phyloP scores from a whole-genome alignment of 2,797 vertebrate species.

The Loris lydekkerianus region DNA sequence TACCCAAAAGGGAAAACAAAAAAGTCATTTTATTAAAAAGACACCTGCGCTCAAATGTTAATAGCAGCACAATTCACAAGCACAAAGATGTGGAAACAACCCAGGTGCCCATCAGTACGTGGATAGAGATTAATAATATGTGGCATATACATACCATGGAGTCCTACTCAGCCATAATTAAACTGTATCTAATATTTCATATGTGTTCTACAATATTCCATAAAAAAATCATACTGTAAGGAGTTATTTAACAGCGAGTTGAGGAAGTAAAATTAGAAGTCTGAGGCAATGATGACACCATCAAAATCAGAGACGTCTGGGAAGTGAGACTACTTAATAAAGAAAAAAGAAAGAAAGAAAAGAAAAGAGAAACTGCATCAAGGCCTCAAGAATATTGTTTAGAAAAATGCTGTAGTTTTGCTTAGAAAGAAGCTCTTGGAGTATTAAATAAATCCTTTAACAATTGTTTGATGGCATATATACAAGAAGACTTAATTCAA shows the following conservation, averaged over 20 bases:
- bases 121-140: too few species aligned
- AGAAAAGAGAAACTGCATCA: neutral
- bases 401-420: neutral
- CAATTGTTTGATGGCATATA: neutral
- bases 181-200: neutral
- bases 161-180: too few species aligned
- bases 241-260: neutral
- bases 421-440: conserved; percentile 26
- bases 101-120: too few species aligned
- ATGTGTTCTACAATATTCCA: neutral
- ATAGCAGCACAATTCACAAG: too few species aligned
- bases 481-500: conserved; percentile 24
- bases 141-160: too few species aligned
- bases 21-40: too few species aligned
- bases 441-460: neutral
- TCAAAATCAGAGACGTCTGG: neutral
- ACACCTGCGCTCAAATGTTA: too few species aligned
- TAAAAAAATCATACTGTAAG: neutral
- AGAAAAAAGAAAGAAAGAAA: neutral
- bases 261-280: neutral
- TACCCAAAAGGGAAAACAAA: too few species aligned
- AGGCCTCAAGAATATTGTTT: neutral
- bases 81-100: too few species aligned
- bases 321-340: neutral
- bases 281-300: neutral